Conservation (phyloP, 2,797 vertebrate genomes). For the Falco columbarius region DNA sequence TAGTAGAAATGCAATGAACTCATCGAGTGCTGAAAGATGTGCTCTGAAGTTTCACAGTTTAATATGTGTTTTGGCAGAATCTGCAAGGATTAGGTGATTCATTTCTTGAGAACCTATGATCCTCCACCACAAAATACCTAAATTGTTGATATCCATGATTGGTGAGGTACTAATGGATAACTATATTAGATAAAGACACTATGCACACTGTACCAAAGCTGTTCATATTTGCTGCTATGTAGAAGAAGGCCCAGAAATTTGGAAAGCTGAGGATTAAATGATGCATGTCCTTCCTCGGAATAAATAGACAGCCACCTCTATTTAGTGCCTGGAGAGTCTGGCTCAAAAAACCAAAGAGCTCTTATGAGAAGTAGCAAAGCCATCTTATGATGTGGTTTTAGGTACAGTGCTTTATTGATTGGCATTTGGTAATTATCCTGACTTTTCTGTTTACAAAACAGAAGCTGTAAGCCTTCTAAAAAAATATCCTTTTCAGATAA, state of each 20-base stretch:
- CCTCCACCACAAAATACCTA: background rate
- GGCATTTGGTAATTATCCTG: conserved; percentile 3
- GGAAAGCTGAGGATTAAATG: conserved; percentile 31
- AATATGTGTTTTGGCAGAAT: conserved; percentile 26
- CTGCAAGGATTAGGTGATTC: background rate
- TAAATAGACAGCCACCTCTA: conserved; percentile 22
- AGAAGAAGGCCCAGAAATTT: background rate
- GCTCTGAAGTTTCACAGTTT: conserved; percentile 25
- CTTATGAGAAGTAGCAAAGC: conserved; percentile 6
- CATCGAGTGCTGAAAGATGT: background rate
- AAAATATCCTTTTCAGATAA: conserved; percentile 17
- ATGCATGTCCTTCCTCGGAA: background rate
- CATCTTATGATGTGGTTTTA: conserved; percentile 34
- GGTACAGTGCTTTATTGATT: conserved; percentile 32
- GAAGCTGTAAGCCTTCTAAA: conserved; percentile 41
- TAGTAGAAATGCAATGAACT: conserved; percentile 11
- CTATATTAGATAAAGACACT: conserved; percentile 2
- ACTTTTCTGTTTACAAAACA: conserved; percentile 34
- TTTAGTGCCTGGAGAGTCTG: conserved; percentile 16
- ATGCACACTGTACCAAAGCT: background rate
- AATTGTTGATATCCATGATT: background rate
- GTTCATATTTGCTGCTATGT: background rate
- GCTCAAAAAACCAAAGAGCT: conserved; percentile 7
- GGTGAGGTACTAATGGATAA: background rate
- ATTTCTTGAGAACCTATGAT: background rate